phyloP scores from a whole-genome alignment of 2,888 invertebrate genomes.

The Philereme vetulata region DNA sequence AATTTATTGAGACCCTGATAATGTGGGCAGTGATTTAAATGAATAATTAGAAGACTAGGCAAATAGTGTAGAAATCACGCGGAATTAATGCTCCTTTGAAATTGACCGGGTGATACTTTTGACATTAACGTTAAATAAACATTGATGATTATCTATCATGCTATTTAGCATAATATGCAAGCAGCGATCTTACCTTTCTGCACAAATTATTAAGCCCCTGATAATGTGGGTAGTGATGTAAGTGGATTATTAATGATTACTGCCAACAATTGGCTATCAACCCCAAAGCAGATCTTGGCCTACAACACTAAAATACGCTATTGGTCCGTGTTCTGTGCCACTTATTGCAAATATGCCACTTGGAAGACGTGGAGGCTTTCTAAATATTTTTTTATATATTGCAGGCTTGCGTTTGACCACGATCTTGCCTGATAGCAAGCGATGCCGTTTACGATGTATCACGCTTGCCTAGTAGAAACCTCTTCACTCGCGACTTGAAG shows the following conservation, averaged over 20 bases:
- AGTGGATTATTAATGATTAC: constrained; percentile 15
- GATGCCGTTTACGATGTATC: too few relatives aligned
- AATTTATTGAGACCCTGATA: constrained; percentile 34
- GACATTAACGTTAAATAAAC: constrained; percentile 74
- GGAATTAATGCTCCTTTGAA: neutral
- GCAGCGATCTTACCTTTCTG: constrained; percentile 32
- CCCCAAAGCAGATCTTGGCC: too few relatives aligned
- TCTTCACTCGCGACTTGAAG: too few relatives aligned
- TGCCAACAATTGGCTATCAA: too few relatives aligned
- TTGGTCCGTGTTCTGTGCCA: too few relatives aligned
- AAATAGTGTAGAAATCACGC: constrained; percentile 2
- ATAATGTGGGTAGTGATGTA: constrained; percentile 17
- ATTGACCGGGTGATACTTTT: constrained; percentile 50
- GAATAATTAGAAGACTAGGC: constrained; percentile 19
- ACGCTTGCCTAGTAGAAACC: too few relatives aligned
- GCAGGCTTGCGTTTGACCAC: too few relatives aligned
- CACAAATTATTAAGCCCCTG: constrained; percentile 32
- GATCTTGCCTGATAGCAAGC: too few relatives aligned
- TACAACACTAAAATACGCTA: too few relatives aligned
- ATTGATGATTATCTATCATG: constrained; percentile 67
- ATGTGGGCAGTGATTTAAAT: constrained; percentile 15
- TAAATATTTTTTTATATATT: too few relatives aligned
- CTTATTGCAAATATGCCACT: too few relatives aligned
- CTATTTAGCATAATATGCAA: constrained; percentile 23
- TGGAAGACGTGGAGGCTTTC: too few relatives aligned